Evolutionary conservation across 2,888 invertebrate species (phyloP).

Genomic region (Chrysomela aeneicollis): DNA sequence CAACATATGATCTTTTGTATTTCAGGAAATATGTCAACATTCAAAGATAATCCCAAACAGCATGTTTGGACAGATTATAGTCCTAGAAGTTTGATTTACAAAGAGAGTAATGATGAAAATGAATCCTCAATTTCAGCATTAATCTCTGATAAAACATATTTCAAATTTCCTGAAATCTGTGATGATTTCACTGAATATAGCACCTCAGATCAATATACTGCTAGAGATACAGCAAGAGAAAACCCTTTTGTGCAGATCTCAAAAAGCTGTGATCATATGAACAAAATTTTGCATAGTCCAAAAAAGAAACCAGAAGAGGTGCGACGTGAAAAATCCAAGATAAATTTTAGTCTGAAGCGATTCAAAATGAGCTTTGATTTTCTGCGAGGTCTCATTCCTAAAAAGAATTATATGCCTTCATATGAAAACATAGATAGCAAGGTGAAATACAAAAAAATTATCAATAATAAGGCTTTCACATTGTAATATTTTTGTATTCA

Average conservation of each 20-base stretch:
- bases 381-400: constrained; percentile 24
- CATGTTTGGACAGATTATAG: constrained; percentile 8
- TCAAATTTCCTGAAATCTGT: neutral
- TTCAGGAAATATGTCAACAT: constrained; percentile 10
- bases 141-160: constrained; percentile 5
- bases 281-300: neutral
- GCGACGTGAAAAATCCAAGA: constrained; percentile 11
- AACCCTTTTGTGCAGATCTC: neutral
- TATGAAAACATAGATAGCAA: constrained; percentile 21
- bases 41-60: neutral
- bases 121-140: neutral
- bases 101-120: neutral
- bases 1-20: neutral
- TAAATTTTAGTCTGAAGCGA: constrained; percentile 28
- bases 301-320: constrained; percentile 11
- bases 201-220: neutral
- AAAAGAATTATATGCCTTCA: constrained; percentile 12
- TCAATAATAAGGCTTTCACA: constrained; percentile 26
- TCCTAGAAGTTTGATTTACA: constrained; percentile 14
- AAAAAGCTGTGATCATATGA: constrained; percentile 9
- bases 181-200: constrained; percentile 1
- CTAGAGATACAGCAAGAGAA: constrained; percentile 4
- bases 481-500: constrained; percentile 11
- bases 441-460: constrained; percentile 33
- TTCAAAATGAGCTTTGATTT: constrained; percentile 34